Base-by-base conservation (phyloP, 2,113 vertebrate species). In the Vimba vimba region DNA sequence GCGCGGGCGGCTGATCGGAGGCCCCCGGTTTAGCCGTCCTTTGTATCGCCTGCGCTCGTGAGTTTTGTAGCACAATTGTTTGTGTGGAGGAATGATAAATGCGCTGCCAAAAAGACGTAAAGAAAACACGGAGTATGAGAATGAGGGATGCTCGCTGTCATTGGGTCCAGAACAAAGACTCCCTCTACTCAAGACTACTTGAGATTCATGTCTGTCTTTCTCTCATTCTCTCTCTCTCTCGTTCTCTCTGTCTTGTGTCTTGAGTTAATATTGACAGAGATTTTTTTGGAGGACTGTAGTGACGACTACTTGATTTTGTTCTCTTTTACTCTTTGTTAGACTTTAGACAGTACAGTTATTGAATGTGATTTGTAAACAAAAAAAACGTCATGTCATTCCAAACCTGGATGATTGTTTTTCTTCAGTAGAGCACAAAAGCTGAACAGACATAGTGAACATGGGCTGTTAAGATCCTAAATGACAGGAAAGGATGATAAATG, bases 31-130 rank as follows among this genome's bases (percentile, higher is more conserved):
- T 92, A 83, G 90, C 81, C 84, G 79, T 83, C 91, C 84, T 94
- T 96, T 96, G 93, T 95, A 90, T 73, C 89, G 87, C 83, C 86
- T 78, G 92, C 91, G 88, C 92, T 90, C 69, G 92, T 91, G 93
- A 90, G 87, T 94, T 91, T 95, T 92, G 87, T 88, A 82, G 90
- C 89, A 90, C 90, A 93, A 94, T 94, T 95, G 94, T 95, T 93
- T 79, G 88, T 91, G 77, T 89, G 89, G 84, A 92, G 93, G 91
- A 93, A 93, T 96, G 93, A 93, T 95, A 93, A 94, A 93, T 93
- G 94, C 92, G 90, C 89, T 90, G 83, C 89, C 92, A 83, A 94
- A 94, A 93, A 92, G 94, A 92, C 86, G 90, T 66, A 91, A 90
- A 91, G 93, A 89, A 79, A 93, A 90, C 52, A 68, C 12, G 52